Evolutionary conservation across 2,888 invertebrate species (phyloP).

Genomic region (Nymphalis c-album): DNA sequence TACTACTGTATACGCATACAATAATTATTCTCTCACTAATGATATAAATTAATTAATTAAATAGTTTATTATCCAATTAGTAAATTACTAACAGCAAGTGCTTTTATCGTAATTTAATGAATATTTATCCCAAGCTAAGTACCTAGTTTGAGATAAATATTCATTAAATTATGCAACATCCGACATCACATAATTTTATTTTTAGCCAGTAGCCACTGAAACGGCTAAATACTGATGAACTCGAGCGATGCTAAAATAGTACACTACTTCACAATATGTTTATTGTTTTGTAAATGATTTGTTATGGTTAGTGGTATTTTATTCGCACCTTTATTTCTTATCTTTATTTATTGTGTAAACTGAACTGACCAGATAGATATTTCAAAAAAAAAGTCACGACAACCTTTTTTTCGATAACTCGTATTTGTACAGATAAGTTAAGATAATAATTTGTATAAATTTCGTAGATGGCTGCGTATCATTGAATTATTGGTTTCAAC

Average conservation of each 20-base stretch:
- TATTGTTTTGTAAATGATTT: slow-evolving; percentile 47
- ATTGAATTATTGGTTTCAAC: slow-evolving; percentile 48
- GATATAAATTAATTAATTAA: neutral
- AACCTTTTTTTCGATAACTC: neutral
- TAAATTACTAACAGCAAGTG: neutral
- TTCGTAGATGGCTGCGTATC: slow-evolving; percentile 45
- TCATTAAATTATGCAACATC: neutral
- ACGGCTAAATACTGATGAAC: slow-evolving; percentile 27
- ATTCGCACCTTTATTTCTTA: neutral
- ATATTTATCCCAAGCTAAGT: too few species aligned
- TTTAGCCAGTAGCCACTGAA: slow-evolving; percentile 29
- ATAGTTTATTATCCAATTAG: neutral
- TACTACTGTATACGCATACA: too few species aligned
- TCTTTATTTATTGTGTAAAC: neutral
- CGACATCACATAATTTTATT: slow-evolving; percentile 21
- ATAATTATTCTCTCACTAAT: too few species aligned
- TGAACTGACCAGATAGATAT: neutral
- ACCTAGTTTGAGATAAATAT: neutral
- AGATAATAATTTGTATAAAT: slow-evolving; percentile 26
- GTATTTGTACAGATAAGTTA: slow-evolving; percentile 9
- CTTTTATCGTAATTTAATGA: too few species aligned
- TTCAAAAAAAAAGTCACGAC: neutral
- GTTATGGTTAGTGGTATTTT: slow-evolving; percentile 48
- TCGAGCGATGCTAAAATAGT: slow-evolving; percentile 38
- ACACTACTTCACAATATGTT: slow-evolving; percentile 48